Evolutionary conservation across 2,113 vertebrate genomes (phyloP).

Genomic region (Hylia prasina): DNA sequence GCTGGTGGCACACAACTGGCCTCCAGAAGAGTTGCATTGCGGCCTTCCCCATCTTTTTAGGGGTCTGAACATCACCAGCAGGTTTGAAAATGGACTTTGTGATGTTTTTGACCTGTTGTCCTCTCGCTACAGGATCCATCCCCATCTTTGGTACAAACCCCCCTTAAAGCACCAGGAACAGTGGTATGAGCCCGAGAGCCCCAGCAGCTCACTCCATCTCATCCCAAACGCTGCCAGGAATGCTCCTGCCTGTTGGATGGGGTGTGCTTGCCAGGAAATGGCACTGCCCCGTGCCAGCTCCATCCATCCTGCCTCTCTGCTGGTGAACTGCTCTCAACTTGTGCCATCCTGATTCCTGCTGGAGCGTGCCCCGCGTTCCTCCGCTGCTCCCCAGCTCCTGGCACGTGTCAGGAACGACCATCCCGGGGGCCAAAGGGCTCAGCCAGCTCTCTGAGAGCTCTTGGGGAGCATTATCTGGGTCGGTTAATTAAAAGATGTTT

Average conservation of each 20-base stretch:
- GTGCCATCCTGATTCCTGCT: neutral
- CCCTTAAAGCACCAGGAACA: neutral
- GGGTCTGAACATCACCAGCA: neutral
- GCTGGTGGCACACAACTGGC: rapidly evolving
- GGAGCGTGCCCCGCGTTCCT: neutral
- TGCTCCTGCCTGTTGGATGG: neutral
- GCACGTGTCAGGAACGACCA: neutral
- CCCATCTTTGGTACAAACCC: neutral
- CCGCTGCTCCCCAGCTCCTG: neutral
- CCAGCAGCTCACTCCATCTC: neutral
- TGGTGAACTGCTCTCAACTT: neutral
- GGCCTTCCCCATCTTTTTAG: neutral
- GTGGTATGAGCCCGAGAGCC: neutral
- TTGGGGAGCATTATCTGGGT: neutral
- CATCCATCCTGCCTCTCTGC: neutral
- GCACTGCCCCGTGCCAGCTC: neutral
- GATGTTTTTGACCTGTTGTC: neutral
- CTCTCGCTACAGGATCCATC: rapidly evolving
- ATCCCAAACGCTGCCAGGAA: neutral
- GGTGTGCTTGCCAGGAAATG: neutral
- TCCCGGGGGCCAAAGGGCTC: neutral
- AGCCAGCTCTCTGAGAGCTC: neutral
- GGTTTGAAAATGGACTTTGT: neutral
- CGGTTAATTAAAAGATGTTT: conserved; percentile 9
- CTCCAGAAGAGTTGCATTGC: neutral